phyloP scores from a whole-genome alignment of 2,113 vertebrate species.

The Chionodraco myersi region DNA sequence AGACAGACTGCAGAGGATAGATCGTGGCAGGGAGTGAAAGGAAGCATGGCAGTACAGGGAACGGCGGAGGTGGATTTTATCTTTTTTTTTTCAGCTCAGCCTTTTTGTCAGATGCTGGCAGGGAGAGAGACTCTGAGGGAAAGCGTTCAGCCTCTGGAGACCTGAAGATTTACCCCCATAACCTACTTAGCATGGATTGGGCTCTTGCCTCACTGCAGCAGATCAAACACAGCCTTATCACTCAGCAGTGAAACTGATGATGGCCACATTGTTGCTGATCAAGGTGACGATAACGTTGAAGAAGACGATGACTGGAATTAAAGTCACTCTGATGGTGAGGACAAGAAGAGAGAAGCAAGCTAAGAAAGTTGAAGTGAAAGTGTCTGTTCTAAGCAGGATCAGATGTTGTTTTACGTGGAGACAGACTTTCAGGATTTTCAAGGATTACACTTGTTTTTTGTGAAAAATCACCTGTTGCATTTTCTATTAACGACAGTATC shows the following conservation, averaged over 20 bases:
- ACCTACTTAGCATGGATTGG: constrained; percentile 76
- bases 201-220: constrained; percentile 57
- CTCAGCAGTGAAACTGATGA: constrained; percentile 58
- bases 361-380: not conserved
- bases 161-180: constrained; percentile 75
- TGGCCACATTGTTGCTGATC: constrained; percentile 28
- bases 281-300: constrained; percentile 52
- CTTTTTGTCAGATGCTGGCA: constrained; percentile 74
- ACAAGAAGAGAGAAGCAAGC: constrained; percentile 5
- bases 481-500: not conserved
- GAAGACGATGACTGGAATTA: constrained; percentile 39
- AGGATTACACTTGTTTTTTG: constrained; percentile 11
- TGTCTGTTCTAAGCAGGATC: not conserved
- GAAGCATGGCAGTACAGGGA: constrained; percentile 62
- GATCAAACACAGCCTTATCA: constrained; percentile 63
- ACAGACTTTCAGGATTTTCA: constrained; percentile 12
- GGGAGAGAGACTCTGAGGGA: constrained; percentile 63
- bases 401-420: not conserved
- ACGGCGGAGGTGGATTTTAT: constrained; percentile 64
- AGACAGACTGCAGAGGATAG: constrained; percentile 63
- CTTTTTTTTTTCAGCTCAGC: constrained; percentile 71
- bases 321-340: constrained; percentile 19
- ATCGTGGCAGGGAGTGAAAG: constrained; percentile 64
- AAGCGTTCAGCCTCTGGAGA: constrained; percentile 66
- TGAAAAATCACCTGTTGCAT: constrained; percentile 6